These are phyloP conservation scores for Spialia ferax DNA, from an alignment of 2,888 invertebrate species.

Conservation along the genomic window DNA sequence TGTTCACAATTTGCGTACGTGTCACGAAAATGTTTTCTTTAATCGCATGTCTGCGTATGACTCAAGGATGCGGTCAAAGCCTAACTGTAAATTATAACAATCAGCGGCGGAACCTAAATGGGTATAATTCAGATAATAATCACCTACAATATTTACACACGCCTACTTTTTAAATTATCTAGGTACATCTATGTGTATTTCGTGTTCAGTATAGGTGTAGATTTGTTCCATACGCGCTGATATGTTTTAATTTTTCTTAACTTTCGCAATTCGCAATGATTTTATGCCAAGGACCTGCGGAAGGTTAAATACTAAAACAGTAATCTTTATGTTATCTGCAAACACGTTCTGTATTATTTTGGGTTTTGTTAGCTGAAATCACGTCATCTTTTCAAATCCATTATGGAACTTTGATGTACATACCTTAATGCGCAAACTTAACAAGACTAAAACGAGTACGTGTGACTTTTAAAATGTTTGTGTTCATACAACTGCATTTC, in stretches of 20 bases:
- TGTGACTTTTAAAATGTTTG: constrained; percentile 28
- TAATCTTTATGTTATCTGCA: constrained; percentile 82
- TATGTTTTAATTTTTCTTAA: constrained; percentile 56
- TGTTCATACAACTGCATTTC: neutral
- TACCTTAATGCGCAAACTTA: constrained; percentile 36
- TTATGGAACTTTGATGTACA: constrained; percentile 37
- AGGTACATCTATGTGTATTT: neutral
- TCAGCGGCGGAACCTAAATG: constrained; percentile 49
- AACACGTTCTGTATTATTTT: constrained; percentile 64
- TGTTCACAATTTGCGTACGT: constrained; percentile 63
- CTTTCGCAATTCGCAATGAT: constrained; percentile 76
- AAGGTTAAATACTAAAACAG: constrained; percentile 81
- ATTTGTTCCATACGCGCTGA: neutral
- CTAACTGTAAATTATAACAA: constrained; percentile 64
- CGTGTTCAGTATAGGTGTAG: neutral
- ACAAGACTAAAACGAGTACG: constrained; percentile 33
- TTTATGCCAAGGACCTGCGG: constrained; percentile 78
- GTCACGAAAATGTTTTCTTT: constrained; percentile 65
- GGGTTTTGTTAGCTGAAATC: constrained; percentile 59
- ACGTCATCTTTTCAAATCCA: constrained; percentile 56
- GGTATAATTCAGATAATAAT: constrained; percentile 51
- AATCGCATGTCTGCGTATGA: constrained; percentile 55
- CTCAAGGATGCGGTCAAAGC: constrained; percentile 62
- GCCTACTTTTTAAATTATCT: neutral
- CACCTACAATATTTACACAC: constrained; percentile 44